Conservation (phyloP, 1,140 invertebrate genomes). For the Zaprionus vittiger region DNA sequence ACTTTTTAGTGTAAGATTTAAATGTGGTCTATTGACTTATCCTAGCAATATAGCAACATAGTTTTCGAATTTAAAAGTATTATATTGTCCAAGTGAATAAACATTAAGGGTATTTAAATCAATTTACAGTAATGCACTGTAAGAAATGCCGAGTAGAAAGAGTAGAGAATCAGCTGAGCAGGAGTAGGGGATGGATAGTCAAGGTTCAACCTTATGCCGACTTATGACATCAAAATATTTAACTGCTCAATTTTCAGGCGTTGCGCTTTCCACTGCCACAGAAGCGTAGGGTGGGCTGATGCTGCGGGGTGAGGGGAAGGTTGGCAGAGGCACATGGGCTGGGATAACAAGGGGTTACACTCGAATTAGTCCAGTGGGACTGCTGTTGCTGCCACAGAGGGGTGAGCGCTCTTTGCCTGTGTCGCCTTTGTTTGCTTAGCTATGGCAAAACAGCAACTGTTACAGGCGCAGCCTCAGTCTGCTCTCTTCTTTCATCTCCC, state of each 20-base stretch:
- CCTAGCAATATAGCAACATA: background rate
- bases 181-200: background rate
- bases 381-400: conserved; percentile 14
- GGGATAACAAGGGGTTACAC: conserved; percentile 76
- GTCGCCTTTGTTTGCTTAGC: conserved; percentile 55
- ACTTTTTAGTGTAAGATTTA: background rate
- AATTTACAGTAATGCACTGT: conserved; percentile 22
- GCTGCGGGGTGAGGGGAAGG: background rate
- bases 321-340: background rate
- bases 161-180: background rate
- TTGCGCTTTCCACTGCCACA: conserved; percentile 50
- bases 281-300: background rate
- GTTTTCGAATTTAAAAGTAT: background rate
- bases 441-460: conserved; percentile 24
- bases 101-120: background rate
- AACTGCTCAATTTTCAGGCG: conserved; percentile 79
- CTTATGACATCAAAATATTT: conserved; percentile 84
- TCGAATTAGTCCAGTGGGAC: conserved; percentile 79
- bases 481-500: background rate
- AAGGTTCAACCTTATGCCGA: conserved; percentile 60
- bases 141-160: background rate
- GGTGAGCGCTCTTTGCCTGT: conserved; percentile 23
- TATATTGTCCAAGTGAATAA: background rate
- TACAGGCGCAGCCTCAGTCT: conserved; percentile 31
- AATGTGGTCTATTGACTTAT: background rate